phyloP scores from a whole-genome alignment of 2,113 vertebrate species.

The Crotalus viridis region DNA sequence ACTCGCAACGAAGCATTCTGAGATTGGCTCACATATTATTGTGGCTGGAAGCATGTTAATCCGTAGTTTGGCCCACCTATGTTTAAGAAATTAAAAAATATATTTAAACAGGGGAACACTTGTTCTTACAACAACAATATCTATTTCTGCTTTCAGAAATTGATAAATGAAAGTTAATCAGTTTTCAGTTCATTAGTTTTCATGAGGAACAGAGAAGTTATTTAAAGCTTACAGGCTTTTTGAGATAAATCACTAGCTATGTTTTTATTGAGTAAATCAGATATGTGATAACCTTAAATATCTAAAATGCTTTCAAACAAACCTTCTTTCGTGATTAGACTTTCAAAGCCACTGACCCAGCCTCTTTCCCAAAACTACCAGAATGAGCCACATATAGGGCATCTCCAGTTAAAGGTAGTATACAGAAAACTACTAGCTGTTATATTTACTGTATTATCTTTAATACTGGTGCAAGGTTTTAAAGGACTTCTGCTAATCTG shows the following conservation, averaged over 20 bases:
- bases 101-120: neutral
- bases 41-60: constrained; percentile 98
- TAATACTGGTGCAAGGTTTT: neutral
- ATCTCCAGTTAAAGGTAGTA: neutral
- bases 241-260: neutral
- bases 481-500: neutral
- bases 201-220: neutral
- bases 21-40: constrained; percentile 91
- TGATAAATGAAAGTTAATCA: neutral
- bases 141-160: neutral
- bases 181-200: neutral
- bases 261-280: neutral
- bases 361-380: too few relatives aligned
- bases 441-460: neutral
- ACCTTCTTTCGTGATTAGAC: neutral
- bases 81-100: constrained; percentile 29
- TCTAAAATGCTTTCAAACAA: neutral
- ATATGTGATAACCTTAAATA: neutral
- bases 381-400: too few relatives aligned
- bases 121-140: neutral
- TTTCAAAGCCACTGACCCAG: too few relatives aligned
- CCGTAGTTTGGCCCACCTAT: constrained; percentile 92
- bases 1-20: constrained; percentile 95
- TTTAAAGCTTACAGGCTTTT: too few relatives aligned
- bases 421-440: neutral